Percentiles rank a stretch among this genome's conserved stretches.
Evolutionary conservation across 2,888 invertebrate genomes (phyloP).

Genomic region (Fragum fragum): DNA sequence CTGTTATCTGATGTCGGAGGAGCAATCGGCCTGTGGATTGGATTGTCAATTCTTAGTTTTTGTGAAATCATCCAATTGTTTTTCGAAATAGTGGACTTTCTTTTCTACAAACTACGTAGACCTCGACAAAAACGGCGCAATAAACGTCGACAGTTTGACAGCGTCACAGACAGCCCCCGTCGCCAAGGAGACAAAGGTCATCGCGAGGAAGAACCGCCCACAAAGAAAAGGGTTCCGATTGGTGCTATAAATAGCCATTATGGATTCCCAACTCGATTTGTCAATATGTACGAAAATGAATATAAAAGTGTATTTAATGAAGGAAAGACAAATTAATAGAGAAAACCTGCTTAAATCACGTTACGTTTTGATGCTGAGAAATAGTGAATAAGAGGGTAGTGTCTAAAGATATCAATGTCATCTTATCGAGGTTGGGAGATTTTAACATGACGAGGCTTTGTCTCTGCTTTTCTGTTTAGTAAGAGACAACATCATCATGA

Average conservation of each 20-base stretch:
- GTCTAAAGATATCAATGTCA: no score
- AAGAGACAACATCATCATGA: no score
- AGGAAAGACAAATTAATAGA: no score
- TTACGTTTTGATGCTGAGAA: no score
- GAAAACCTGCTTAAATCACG: no score
- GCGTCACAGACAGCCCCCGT: neutral
- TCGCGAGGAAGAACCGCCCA: neutral
- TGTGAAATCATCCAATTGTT: conserved; percentile 71
- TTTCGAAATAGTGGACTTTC: conserved; percentile 59
- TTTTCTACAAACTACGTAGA: conserved; percentile 19
- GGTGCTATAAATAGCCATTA: neutral
- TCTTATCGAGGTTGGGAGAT: no score
- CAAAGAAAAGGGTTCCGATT: neutral
- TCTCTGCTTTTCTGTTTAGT: no score
- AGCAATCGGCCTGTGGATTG: conserved; percentile 74
- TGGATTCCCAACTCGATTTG: neutral
- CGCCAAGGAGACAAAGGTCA: neutral
- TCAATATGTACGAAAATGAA: neutral
- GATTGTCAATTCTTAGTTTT: conserved; percentile 69
- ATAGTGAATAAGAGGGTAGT: no score
- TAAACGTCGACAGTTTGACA: neutral
- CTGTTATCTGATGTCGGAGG: conserved; percentile 75
- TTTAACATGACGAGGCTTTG: no score
- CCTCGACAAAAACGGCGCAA: neutral
- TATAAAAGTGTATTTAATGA: neutral